phyloP scores from a whole-genome alignment of 1,140 invertebrate genomes.

The Procambarus clarkii region DNA sequence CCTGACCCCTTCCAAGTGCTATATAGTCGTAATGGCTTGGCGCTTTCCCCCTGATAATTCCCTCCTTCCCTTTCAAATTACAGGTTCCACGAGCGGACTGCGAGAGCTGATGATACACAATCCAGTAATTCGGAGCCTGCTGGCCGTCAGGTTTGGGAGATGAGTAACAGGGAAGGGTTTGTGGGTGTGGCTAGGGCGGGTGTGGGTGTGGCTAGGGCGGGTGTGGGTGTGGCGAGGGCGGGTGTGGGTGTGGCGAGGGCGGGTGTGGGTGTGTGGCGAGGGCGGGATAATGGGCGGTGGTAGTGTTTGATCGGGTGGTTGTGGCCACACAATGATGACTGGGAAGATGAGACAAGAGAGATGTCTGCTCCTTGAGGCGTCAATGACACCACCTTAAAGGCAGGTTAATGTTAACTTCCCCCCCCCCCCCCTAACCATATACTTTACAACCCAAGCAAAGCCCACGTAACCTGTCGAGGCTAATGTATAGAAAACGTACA shows the following conservation, averaged over 20 bases:
- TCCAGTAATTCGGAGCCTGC: neutral
- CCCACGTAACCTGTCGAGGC: no score
- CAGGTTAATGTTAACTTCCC: no score
- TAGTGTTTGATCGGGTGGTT: constrained; percentile 13
- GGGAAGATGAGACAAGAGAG: neutral
- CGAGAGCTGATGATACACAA: constrained; percentile 10
- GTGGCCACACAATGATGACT: neutral
- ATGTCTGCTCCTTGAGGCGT: no score
- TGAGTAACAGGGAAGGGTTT: constrained; percentile 1
- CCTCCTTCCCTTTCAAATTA: neutral
- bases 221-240: constrained; percentile 6
- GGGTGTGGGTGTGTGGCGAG: neutral
- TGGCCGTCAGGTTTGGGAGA: neutral
- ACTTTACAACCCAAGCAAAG: no score
- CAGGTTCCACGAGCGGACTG: neutral
- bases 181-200: constrained; percentile 7
- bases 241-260: neutral
- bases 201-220: neutral
- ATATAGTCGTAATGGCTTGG: no score
- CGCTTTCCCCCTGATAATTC: no score
- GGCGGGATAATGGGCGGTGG: neutral
- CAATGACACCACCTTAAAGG: no score
- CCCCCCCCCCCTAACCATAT: no score
- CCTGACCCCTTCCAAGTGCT: no score
- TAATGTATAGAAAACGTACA: no score